Conservation (phyloP, 2,797 vertebrate species). For the Ficedula albicollis region DNA sequence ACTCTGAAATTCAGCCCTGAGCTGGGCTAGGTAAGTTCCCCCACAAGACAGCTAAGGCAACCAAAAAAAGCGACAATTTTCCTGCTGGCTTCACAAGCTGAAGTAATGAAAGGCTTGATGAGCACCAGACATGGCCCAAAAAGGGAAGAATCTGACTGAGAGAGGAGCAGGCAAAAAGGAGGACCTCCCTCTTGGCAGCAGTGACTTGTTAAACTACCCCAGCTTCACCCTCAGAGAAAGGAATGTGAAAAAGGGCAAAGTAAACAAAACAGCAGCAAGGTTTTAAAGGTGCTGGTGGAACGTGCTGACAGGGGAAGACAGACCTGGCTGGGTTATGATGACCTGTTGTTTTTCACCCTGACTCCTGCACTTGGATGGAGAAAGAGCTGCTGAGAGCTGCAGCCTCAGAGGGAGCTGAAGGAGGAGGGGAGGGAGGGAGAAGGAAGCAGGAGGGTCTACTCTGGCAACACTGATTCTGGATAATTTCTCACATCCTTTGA, state of each 20-base stretch:
- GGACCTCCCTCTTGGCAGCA: not conserved
- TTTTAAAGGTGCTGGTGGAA: not conserved
- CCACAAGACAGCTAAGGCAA: not conserved
- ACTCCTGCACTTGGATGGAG: not conserved
- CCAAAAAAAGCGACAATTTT: not conserved
- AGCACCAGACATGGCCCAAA: not conserved
- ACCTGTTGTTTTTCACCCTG: not conserved
- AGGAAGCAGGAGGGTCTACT: not conserved
- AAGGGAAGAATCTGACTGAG: not conserved
- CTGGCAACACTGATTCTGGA: slow-evolving; percentile 34
- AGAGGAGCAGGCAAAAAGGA: not conserved
- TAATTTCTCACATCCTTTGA: slow-evolving; percentile 46
- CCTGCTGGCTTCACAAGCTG: not conserved
- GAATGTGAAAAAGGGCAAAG: not conserved
- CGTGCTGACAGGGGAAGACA: not conserved
- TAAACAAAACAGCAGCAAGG: not conserved
- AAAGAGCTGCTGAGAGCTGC: not conserved
- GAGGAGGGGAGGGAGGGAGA: not conserved
- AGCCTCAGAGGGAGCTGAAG: not conserved
- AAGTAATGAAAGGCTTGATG: not conserved
- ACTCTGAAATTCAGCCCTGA: not conserved
- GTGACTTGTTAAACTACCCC: not conserved
- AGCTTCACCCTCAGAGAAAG: not conserved
- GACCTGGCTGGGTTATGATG: not conserved
- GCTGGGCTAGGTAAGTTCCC: not conserved